These are phyloP conservation scores for Tiphia femorata DNA, from an alignment of 2,888 invertebrate genomes.

Conservation along the genomic window DNA sequence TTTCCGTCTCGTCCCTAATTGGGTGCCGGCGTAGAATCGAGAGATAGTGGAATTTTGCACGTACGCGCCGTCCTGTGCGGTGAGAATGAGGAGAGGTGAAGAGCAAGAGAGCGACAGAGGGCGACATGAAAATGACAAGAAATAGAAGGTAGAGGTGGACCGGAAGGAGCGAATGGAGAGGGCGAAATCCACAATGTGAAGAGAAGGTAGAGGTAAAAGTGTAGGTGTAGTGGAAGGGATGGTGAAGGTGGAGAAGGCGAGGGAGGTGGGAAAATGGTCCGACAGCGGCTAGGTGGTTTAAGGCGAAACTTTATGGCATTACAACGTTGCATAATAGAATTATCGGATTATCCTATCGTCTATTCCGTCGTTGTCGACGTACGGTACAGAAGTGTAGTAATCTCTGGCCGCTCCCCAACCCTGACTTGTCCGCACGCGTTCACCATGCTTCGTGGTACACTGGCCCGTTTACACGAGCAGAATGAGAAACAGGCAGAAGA, in stretches of 20 bases:
- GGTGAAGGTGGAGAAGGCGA: too few species aligned
- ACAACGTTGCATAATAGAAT: conserved; percentile 39
- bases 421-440: too few species aligned
- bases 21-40: not conserved
- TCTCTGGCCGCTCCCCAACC: not conserved
- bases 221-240: too few species aligned
- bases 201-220: too few species aligned
- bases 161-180: too few species aligned
- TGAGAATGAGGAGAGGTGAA: too few species aligned
- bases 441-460: too few species aligned
- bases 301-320: conserved; percentile 34
- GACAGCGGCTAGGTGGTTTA: conserved; percentile 8
- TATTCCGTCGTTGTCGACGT: not conserved
- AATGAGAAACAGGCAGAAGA: not conserved
- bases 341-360: conserved; percentile 35
- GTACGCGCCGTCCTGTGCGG: too few species aligned
- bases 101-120: too few species aligned
- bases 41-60: not conserved
- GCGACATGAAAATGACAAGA: too few species aligned
- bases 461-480: not conserved
- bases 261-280: not conserved
- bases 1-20: not conserved
- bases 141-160: too few species aligned
- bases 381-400: not conserved
- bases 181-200: too few species aligned